Conservation (phyloP, 2,797 vertebrate genomes). For the Acrocephalus scirpaceus region DNA sequence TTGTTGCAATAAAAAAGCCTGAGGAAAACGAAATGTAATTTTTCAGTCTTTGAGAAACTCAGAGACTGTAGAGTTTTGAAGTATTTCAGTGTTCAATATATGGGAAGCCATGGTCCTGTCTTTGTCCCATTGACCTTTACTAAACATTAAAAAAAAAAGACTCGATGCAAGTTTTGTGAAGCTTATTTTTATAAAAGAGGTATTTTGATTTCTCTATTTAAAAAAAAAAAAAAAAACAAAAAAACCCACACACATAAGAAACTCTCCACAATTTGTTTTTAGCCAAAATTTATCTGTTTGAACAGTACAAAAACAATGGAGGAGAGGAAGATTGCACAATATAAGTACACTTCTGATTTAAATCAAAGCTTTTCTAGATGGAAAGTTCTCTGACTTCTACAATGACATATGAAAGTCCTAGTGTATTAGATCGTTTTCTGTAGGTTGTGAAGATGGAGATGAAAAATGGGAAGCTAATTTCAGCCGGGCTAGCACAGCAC, state of each 20-base stretch:
- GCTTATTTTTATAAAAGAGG: neutral
- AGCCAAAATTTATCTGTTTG: neutral
- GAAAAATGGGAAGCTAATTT: constrained; percentile 23
- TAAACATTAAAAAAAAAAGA: neutral
- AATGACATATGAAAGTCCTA: neutral
- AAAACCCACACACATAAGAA: neutral
- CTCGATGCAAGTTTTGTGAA: neutral
- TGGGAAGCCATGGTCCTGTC: neutral
- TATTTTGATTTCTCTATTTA: neutral
- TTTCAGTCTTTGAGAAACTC: neutral
- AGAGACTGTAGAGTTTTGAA: neutral
- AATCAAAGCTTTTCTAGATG: neutral
- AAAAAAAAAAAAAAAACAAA: neutral
- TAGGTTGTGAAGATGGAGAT: neutral
- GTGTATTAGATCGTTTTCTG: neutral
- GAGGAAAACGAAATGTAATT: neutral
- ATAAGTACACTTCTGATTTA: neutral
- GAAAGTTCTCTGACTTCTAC: neutral
- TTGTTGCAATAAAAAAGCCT: neutral
- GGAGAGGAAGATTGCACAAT: neutral
- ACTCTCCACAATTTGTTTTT: neutral
- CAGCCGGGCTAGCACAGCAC: neutral
- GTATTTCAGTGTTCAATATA: neutral
- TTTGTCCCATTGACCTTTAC: neutral
- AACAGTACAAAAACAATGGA: neutral